Conservation (phyloP, 2,888 invertebrate genomes). For the Helicoverpa assulta region DNA sequence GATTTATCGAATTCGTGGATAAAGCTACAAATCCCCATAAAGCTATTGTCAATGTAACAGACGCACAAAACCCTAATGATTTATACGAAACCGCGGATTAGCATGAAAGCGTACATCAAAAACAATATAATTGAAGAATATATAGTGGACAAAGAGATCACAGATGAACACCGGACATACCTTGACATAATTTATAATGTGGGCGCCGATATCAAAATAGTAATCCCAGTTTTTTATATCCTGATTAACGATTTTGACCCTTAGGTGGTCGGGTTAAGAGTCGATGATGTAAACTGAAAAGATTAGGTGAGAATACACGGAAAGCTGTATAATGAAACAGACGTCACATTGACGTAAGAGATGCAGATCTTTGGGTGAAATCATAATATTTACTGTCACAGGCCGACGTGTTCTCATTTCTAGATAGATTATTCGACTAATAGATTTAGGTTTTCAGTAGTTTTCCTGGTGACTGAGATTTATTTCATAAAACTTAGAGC, state of each 20-base stretch:
- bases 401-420: conserved; percentile 79
- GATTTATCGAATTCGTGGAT: conserved; percentile 42
- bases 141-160: conserved; percentile 82
- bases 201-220: conserved; percentile 85
- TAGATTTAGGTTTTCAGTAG: conserved; percentile 67
- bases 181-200: conserved; percentile 85
- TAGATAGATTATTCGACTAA: conserved; percentile 82
- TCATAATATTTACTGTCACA: conserved; percentile 88
- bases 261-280: conserved; percentile 74
- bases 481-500: conserved; percentile 44
- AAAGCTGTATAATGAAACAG: conserved; percentile 84
- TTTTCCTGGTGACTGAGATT: conserved; percentile 48
- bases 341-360: conserved; percentile 89
- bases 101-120: conserved; percentile 74
- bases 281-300: conserved; percentile 65
- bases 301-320: conserved; percentile 74
- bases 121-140: conserved; percentile 73
- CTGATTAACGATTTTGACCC: conserved; percentile 73
- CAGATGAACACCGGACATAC: conserved; percentile 86
- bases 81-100: conserved; percentile 74
- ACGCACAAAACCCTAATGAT: conserved; percentile 65
- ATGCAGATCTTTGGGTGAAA: conserved; percentile 87
- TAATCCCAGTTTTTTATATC: conserved; percentile 69
- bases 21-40: conserved; percentile 70
- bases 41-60: conserved; percentile 73